Base-by-base conservation (phyloP, 1,140 invertebrate species). In the Listronotus bonariensis region DNA sequence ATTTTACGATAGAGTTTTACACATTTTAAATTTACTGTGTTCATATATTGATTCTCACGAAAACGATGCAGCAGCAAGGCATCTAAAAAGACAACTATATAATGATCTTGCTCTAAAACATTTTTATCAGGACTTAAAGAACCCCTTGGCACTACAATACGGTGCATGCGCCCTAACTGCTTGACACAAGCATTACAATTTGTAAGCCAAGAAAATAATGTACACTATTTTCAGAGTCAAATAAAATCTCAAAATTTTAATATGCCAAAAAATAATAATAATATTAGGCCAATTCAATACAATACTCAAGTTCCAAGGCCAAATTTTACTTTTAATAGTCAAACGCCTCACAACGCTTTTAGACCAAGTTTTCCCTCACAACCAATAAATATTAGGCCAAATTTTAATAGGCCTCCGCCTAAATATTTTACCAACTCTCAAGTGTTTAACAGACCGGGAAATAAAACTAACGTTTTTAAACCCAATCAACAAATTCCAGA, bases 91-190 rank as follows among this genome's bases (percentile, higher is more conserved):
- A 17, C 1, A 3, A 12, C 10, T 38, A 32, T 56, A 41, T 34
- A 18, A 56, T 26, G 0, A 48, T 5, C 36, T 56, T 34, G 43
- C 31, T 18, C 15, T 64, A 26, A 7, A 40, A 64, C 12, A 32
- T 49, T 58, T 52, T 58, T 65, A 32, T 57, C 63, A 11, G 46
- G 63, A 14, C 15, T 58, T 3, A 15, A 53, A 26, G 45, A 65
- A 31, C 45, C 4, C 6, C 40, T 65, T 31, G 53, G 63, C 18
- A 65, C 63, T 0, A n/a, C 38, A 10, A 49, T 57, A 12, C 12
- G 63, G 18, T 57, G n/a, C 18, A 58, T 40, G 45, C 32, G 34
- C 15, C 63, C 63, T n/a, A 42, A 0, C 14, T 8, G 7, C 12
- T 20, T 58, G 1, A 31, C 17, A 11, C 31, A 58, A 49, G 55